Evolutionary conservation across 2,888 invertebrate genomes (phyloP), one percentile per base, ranked within the genome.

Genomic region (Leuctra nigra): DNA sequence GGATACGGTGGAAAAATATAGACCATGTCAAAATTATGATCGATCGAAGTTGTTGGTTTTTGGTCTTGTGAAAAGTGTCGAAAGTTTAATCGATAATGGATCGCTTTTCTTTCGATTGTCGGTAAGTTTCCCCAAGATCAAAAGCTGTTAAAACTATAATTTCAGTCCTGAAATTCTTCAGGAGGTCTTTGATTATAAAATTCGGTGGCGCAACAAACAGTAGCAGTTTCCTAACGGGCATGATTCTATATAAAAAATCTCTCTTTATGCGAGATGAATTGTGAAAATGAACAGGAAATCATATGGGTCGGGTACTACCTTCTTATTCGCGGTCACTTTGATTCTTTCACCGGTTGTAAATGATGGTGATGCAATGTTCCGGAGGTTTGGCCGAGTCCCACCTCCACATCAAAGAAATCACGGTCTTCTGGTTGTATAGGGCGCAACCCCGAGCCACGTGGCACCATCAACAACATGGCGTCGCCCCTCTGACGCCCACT

Each of bases 351-450:
- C 11, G 11, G 29, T 11, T 29, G 29, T 29, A 11, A 29, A 29
- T 29, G 11, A 29, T 29, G n/a, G 29, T 29, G 29, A 29, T 29
- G 29, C 38, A 14, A 38, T 38, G 14, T n/a, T 38, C 14, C 20
- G 41, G 41, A 20, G 41, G 41, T 41, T 41, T n/a, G 9, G 41
- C 11, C 18, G 18, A 20, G 41, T 4, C n/a, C 41, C 41, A 18
- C 41, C 41, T 41, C 41, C 41, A 20, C 41, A 41, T 41, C 41
- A 41, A 41, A 41, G 41, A 41, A 41, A 41, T 41, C 18, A 41
- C 41, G 41, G 41, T 41, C 16, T 41, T 18, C n/a, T 41, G 41
- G 18, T 4, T 6, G 18, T n/a, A n/a, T 9, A n/a, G 41, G 41
- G 41, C 41, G 41, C 41, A 4, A 41, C 41, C 11, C n/a, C n/a